These are phyloP conservation scores for Dromococcyx pavoninus DNA, from an alignment of 2,797 vertebrate genomes.

Conservation along the genomic window DNA sequence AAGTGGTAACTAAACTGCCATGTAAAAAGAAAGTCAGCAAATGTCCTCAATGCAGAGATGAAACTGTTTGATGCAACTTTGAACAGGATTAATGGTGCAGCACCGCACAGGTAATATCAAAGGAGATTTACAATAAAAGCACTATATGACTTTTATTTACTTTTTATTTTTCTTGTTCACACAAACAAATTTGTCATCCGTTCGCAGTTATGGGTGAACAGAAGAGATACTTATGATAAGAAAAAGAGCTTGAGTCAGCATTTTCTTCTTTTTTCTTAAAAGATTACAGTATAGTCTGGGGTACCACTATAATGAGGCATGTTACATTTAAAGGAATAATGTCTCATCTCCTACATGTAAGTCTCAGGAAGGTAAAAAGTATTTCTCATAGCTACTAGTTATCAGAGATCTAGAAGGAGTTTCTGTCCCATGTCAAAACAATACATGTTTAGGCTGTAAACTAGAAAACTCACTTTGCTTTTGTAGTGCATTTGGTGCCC, in stretches of 20 bases:
- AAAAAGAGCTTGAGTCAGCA: not conserved
- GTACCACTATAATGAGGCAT: constrained; percentile 24
- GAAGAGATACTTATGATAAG: not conserved
- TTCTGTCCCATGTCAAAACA: not conserved
- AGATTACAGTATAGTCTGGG: not conserved
- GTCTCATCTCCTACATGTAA: not conserved
- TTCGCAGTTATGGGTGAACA: not conserved
- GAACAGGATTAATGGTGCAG: not conserved
- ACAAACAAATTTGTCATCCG: not conserved
- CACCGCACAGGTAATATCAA: not conserved
- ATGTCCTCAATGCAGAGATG: not conserved
- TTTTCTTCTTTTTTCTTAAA: constrained; percentile 1
- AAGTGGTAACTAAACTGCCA: not conserved
- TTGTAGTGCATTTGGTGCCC: not conserved
- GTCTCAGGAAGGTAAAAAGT: not conserved
- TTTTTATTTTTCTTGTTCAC: not conserved
- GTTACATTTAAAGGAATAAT: not conserved
- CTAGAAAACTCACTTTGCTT: not conserved
- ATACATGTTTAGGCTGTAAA: not conserved
- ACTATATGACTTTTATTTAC: not conserved
- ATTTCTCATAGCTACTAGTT: not conserved
- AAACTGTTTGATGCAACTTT: not conserved
- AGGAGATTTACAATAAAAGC: not conserved
- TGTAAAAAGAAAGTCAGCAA: not conserved
- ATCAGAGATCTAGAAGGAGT: not conserved